Evolutionary conservation across 2,797 vertebrate species (phyloP), one percentile per base, ranked within the genome.

Genomic region (Cebuella pygmaea): DNA sequence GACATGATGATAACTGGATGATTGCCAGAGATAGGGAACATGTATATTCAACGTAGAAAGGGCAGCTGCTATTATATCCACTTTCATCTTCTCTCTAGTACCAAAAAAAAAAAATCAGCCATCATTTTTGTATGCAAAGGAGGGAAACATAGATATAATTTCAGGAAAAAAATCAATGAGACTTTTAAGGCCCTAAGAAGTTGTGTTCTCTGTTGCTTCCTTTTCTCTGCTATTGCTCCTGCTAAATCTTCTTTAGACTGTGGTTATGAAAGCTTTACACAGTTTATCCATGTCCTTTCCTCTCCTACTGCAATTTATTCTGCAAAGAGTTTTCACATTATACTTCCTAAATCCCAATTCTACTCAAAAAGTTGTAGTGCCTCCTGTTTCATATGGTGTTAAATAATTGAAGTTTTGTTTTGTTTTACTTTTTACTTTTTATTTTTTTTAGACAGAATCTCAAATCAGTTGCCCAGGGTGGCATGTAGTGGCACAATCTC

Each of bases 1-100:
- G 82, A 81, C 89, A 39, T 82, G 52, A 92, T 76, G 86, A 76
- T 86, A 67, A 78, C 80, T 59, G 93, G 70, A 59, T 64, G 87
- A 91, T 82, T 83, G 64, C 91, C 97, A 97, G 84, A 64, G 22
- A 74, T 82, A 97, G 7, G 13, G n/a, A 92, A 92, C 48, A 91
- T 64, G 72, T 87, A 94, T 39, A 78, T 80, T 84, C 64, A 93
- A 46, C 50, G 59, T 22, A 59, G 82, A 86, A 80, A 70, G 55
- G 70, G 83, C 70, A 97, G 85, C 75, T 96, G 92, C 70, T 80
- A 76, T 26, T 36, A 44, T 97, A 81, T 93, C 26, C 6, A 80
- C 82, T 92, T 97, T 75, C 72, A 48, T 5, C 90, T 81, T 41
- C 48, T 44, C 72, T 81, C 9, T 26, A 94, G 64, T 88, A 79